These are phyloP conservation scores for Poecilobothrus nobilitatus DNA, from an alignment of 2,888 invertebrate genomes.

Conservation along the genomic window DNA sequence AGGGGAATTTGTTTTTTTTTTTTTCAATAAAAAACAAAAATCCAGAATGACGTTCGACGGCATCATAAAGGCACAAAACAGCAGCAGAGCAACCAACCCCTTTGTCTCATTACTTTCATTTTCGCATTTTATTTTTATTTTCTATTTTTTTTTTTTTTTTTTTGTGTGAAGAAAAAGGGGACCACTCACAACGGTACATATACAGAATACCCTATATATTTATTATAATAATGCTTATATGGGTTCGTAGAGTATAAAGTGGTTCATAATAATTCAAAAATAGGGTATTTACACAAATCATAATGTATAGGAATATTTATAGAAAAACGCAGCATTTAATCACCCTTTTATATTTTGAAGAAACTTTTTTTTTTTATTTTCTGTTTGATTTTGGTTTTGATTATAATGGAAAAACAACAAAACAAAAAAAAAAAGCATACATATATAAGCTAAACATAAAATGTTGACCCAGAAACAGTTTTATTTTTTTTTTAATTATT, in stretches of 20 bases:
- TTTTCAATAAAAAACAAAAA: not conserved
- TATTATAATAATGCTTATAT: not conserved
- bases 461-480: not conserved
- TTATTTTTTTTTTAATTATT: not conserved
- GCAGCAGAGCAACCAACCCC: not conserved
- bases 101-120: not conserved
- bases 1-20: not conserved
- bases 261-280: not conserved
- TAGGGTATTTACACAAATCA: too few relatives aligned
- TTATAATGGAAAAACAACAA: not conserved
- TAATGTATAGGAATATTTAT: not conserved
- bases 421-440: not conserved
- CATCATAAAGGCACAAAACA: not conserved
- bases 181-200: not conserved
- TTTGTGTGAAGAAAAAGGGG: not conserved
- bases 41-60: not conserved
- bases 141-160: not conserved
- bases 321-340: not conserved
- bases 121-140: not conserved
- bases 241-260: not conserved
- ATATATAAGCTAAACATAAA: not conserved
- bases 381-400: not conserved
- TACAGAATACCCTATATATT: not conserved
- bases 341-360: not conserved
- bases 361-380: not conserved